Percentiles rank a stretch among this genome's conserved stretches.
Evolutionary conservation across 2,797 vertebrate species (phyloP).

Genomic region (Sorex maritimensis): DNA sequence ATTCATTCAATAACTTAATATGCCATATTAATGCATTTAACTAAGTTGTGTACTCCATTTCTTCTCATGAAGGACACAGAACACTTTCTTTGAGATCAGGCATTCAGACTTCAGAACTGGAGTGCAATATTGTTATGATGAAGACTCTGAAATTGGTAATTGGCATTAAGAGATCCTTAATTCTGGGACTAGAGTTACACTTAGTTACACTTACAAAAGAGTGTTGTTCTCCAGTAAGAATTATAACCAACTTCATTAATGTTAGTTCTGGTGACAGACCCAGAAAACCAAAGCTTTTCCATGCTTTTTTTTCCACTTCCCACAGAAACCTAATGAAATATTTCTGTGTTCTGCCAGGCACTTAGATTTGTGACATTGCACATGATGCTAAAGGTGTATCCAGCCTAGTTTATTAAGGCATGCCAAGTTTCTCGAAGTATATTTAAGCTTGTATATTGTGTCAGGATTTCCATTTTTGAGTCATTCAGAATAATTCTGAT

Average conservation of each 20-base stretch:
- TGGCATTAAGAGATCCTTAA: neutral
- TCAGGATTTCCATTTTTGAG: neutral
- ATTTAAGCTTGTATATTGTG: neutral
- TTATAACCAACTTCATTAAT: neutral
- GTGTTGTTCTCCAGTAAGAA: neutral
- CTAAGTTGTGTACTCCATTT: neutral
- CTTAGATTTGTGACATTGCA: neutral
- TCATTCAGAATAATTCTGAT: conserved; percentile 44
- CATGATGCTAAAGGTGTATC: neutral
- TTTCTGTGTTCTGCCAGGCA: neutral
- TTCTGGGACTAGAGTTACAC: neutral
- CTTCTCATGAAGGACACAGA: neutral
- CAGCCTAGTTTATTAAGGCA: conserved; percentile 10
- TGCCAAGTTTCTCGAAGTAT: conserved; percentile 51
- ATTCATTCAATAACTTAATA: conserved; percentile 28
- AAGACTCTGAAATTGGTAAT: neutral
- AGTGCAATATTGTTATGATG: neutral
- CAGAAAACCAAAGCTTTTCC: neutral
- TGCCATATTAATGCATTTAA: neutral
- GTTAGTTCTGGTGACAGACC: too few species aligned
- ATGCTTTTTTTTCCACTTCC: neutral
- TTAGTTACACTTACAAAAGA: neutral
- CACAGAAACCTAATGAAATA: neutral
- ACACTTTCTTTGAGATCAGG: neutral
- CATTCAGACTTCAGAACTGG: neutral